Conservation (phyloP, 2,113 vertebrate genomes). For the Ranitomeya variabilis region DNA sequence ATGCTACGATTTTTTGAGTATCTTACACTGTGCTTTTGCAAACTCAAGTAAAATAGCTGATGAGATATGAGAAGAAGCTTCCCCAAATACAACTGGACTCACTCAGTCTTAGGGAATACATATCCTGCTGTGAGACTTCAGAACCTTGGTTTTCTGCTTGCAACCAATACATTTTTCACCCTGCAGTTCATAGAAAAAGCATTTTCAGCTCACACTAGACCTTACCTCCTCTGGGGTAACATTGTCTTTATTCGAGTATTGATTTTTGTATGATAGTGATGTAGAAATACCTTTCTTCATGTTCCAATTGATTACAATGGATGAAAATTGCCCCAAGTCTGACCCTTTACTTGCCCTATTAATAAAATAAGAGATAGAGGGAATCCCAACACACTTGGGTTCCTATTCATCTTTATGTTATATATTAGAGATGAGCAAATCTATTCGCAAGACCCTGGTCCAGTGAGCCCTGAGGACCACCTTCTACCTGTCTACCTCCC, state of each 20-base stretch:
- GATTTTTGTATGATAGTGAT: conserved; percentile 32
- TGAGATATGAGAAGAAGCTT: neutral
- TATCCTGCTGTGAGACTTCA: neutral
- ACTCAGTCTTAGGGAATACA: too few species aligned
- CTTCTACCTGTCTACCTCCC: too few species aligned
- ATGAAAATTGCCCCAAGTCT: neutral
- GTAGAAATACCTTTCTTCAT: conserved; percentile 24
- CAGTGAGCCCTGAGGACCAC: too few species aligned
- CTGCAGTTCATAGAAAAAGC: neutral
- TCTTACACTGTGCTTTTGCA: neutral
- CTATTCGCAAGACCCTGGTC: too few species aligned
- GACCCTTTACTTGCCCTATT: neutral
- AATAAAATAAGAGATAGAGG: neutral
- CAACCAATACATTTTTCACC: neutral
- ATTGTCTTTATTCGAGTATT: conserved; percentile 1
- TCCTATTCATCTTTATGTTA: neutral
- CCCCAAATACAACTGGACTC: too few species aligned
- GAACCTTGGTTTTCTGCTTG: neutral
- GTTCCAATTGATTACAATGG: neutral
- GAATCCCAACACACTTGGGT: neutral
- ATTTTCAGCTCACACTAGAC: neutral
- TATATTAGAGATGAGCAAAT: too few species aligned
- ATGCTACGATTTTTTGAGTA: too few species aligned
- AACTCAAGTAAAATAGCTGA: neutral
- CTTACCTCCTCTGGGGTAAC: conserved; percentile 1